These are phyloP conservation scores for Pionites leucogaster DNA, from an alignment of 2,113 vertebrate genomes.

Conservation along the genomic window DNA sequence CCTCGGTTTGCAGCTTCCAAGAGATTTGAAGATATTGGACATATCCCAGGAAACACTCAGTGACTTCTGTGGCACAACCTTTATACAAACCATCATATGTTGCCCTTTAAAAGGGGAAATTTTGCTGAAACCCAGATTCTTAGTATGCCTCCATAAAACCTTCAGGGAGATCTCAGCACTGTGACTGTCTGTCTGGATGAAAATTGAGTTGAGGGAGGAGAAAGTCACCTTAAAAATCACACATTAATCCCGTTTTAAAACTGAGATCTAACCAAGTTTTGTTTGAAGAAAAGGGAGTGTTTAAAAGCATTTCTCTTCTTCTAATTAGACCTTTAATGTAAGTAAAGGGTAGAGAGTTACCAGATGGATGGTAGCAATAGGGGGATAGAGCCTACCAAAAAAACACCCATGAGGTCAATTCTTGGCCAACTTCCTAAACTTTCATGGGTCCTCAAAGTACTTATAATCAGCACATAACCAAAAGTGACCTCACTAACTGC, in stretches of 20 bases:
- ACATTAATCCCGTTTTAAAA: neutral
- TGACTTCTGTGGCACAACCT: neutral
- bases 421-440: neutral
- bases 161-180: neutral
- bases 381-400: neutral
- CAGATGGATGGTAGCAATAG: neutral
- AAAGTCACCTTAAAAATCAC: neutral
- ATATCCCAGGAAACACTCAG: neutral
- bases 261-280: neutral
- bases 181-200: neutral
- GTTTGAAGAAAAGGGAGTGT: neutral
- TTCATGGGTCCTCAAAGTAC: neutral
- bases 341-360: neutral
- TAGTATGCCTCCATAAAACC: neutral
- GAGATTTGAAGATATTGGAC: neutral
- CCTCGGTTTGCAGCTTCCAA: neutral
- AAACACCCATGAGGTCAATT: neutral
- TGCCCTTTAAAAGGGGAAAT: neutral
- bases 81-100: neutral
- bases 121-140: neutral
- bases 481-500: neutral
- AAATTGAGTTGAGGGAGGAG: neutral
- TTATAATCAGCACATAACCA: neutral
- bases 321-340: neutral
- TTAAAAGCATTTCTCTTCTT: neutral